Conservation (phyloP, 2,113 vertebrate species). For the Ochotona princeps region DNA sequence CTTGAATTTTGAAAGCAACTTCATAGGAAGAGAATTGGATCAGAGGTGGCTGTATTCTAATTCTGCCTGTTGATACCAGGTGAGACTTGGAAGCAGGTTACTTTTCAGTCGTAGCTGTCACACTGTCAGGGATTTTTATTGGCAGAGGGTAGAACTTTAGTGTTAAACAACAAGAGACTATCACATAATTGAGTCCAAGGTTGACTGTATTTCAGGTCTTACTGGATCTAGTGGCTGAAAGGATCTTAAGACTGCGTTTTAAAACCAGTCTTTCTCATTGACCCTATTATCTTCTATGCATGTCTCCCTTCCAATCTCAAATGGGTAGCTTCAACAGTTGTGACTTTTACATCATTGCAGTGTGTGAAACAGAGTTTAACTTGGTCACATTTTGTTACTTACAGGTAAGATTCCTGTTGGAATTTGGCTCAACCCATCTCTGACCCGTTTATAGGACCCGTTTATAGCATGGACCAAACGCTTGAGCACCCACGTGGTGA, state of each 20-base stretch:
- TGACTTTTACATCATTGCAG: neutral
- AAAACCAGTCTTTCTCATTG: neutral
- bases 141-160: neutral
- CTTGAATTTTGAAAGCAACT: too few species aligned
- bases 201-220: neutral
- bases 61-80: neutral
- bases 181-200: neutral
- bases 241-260: neutral
- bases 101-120: neutral
- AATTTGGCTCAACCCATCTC: neutral
- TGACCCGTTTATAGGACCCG: neutral
- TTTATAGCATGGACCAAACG: neutral
- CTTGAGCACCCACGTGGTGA: neutral
- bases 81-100: neutral
- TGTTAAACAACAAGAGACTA: neutral
- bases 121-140: neutral
- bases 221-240: neutral
- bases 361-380: neutral
- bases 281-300: neutral
- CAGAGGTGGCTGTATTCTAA: neutral
- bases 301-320: neutral
- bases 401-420: neutral
- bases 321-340: neutral
- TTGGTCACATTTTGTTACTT: neutral
- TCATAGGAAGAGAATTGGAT: neutral